A percentile compares a stretch with the other conserved stretches of the same genome.
These are phyloP conservation scores for Ptychochromis oligacanthus DNA, from an alignment of 2,113 vertebrate genomes.

Conservation along the genomic window DNA sequence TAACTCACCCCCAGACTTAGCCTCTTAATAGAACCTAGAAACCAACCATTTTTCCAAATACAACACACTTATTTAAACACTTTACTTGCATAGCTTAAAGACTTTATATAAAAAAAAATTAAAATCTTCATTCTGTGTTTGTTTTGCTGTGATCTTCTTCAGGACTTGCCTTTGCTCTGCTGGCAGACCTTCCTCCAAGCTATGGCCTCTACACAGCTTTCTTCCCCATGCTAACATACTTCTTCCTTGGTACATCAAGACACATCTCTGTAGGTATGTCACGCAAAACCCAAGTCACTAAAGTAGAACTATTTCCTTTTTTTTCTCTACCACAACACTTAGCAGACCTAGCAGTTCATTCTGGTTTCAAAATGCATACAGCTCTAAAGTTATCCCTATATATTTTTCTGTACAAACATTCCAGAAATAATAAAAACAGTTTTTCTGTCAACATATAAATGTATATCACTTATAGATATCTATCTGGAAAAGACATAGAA, in stretches of 20 bases:
- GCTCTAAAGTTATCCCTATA: neutral
- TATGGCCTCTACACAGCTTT: slow-evolving; percentile 92
- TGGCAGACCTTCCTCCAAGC: slow-evolving; percentile 84
- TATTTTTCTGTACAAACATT: too few relatives aligned
- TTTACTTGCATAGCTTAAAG: too few relatives aligned
- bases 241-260: slow-evolving; percentile 91
- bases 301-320: neutral
- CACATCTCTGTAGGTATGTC: slow-evolving; percentile 92
- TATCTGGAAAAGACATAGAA: neutral
- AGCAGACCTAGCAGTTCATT: too few relatives aligned
- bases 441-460: neutral
- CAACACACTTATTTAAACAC: too few relatives aligned
- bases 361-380: neutral
- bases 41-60: too few relatives aligned
- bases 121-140: neutral
- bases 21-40: neutral
- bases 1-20: neutral
- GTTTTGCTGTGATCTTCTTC: neutral
- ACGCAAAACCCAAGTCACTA: neutral
- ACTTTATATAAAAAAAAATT: too few relatives aligned
- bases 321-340: neutral
- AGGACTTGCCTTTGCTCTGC: slow-evolving; percentile 90
- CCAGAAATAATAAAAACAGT: neutral
- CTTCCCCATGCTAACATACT: slow-evolving; percentile 87
- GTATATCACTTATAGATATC: neutral